Evolutionary conservation across 2,888 invertebrate genomes (phyloP).

Genomic region (Ornithoptera alexandrae): DNA sequence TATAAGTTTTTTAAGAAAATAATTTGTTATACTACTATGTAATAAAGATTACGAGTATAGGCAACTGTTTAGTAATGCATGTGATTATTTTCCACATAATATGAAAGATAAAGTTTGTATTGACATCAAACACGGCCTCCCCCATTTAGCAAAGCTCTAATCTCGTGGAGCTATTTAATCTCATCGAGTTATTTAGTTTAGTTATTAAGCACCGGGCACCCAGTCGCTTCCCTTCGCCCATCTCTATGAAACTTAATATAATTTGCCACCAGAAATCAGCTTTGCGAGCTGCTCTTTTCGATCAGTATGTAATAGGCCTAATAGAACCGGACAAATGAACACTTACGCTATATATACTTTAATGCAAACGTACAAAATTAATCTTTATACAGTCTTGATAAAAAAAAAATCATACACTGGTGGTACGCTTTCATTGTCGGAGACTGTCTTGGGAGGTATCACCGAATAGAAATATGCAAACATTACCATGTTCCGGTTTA

Average conservation of each 20-base stretch:
- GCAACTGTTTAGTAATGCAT: constrained; percentile 4
- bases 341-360: not conserved
- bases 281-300: constrained; percentile 70
- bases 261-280: constrained; percentile 58
- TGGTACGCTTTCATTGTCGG: too few relatives aligned
- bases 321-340: constrained; percentile 51
- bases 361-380: too few relatives aligned
- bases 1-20: not conserved
- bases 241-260: constrained; percentile 60
- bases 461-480: too few relatives aligned
- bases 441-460: too few relatives aligned
- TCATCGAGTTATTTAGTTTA: constrained; percentile 56
- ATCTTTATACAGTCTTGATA: too few relatives aligned
- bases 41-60: not conserved
- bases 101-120: constrained; percentile 3
- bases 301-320: constrained; percentile 60
- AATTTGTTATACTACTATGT: not conserved
- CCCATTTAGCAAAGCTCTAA: constrained; percentile 23
- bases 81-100: constrained; percentile 6
- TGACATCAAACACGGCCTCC: constrained; percentile 17
- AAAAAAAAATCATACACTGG: too few relatives aligned
- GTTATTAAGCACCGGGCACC: constrained; percentile 48
- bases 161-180: constrained; percentile 46
- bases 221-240: constrained; percentile 59
- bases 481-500: too few relatives aligned